These are phyloP conservation scores for Ploceus nigricollis DNA, from an alignment of 2,113 vertebrate species.

Conservation along the genomic window DNA sequence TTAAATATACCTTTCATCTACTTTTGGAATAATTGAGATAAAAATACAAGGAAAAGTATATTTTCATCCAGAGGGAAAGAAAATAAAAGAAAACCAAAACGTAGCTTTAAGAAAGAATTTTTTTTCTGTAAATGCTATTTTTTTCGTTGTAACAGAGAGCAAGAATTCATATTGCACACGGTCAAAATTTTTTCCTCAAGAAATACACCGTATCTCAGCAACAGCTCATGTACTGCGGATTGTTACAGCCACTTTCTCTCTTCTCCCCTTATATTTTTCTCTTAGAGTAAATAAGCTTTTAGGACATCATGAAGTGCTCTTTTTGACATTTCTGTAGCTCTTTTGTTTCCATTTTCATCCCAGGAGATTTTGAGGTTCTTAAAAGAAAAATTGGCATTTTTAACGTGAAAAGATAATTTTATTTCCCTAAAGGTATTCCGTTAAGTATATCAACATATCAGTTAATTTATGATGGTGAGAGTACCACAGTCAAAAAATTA, in stretches of 20 bases:
- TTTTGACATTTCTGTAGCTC: background rate
- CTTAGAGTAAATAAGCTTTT: background rate
- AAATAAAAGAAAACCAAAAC: background rate
- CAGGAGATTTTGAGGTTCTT: background rate
- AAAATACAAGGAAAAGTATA: background rate
- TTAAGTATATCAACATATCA: background rate
- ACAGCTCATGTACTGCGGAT: background rate
- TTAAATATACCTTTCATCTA: background rate
- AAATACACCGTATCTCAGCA: conserved; percentile 6
- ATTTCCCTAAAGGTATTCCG: background rate
- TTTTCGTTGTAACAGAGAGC: background rate
- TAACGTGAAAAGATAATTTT: background rate
- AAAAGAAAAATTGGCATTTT: background rate
- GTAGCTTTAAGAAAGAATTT: background rate
- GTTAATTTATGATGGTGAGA: background rate
- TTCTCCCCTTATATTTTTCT: background rate
- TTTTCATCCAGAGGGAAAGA: background rate
- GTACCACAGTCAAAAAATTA: background rate
- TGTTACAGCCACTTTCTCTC: background rate
- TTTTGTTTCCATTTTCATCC: conserved; percentile 17
- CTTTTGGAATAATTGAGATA: background rate
- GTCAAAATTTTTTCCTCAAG: background rate
- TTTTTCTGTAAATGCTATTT: background rate
- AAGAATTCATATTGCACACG: background rate
- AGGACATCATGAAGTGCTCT: background rate